Base-by-base conservation (phyloP, 2,797 vertebrate species). In the Myripristis jacobus region DNA sequence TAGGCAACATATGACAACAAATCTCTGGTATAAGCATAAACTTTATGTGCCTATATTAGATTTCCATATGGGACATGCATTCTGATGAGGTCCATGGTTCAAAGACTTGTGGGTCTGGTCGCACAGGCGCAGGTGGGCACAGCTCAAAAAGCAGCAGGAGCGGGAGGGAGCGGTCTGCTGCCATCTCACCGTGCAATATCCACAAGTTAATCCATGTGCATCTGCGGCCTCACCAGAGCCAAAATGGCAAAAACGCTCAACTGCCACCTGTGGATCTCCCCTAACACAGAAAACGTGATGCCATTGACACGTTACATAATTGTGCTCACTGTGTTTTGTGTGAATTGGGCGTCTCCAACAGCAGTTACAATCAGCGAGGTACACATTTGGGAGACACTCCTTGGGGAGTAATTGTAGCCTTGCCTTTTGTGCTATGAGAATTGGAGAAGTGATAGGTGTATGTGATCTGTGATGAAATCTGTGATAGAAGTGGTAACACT, bases 381-480 rank as follows among this genome's bases (percentile, higher is more conserved):
- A 1, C 13, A 22, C 22, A 41, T 59, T 60, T 41, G 31, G 62
- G 69, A 50, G n/a, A 51, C 59, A 48, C 63, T 73, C 79, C 38
- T 55, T 22, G 21, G 52, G 27, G 53, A 65, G 82, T 74, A 87
- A 86, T 79, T 61, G 72, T 76, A 72, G 1, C 31, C 86, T 59
- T 1, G 12, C 0, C 63, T 75, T 87, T 84, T 82, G 79, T 84
- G 67, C 52, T 1, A 1, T 0, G 65, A 61, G 71, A 88, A 77
- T 70, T 6, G 55, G 80, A 88, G 70, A 67, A 19, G 70, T 68
- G 76, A 60, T 54, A 25, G 69, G 54, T 70, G 70, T 56, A 77
- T 41, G 51, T 29, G 70, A 77, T 63, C 75, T 72, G 63, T 44
- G 66, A 84, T 80, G 46, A 79, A 79, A 85, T 73, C 73, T 66